Evolutionary conservation across 2,113 vertebrate species (phyloP).

Genomic region (Zosterops borbonicus): DNA sequence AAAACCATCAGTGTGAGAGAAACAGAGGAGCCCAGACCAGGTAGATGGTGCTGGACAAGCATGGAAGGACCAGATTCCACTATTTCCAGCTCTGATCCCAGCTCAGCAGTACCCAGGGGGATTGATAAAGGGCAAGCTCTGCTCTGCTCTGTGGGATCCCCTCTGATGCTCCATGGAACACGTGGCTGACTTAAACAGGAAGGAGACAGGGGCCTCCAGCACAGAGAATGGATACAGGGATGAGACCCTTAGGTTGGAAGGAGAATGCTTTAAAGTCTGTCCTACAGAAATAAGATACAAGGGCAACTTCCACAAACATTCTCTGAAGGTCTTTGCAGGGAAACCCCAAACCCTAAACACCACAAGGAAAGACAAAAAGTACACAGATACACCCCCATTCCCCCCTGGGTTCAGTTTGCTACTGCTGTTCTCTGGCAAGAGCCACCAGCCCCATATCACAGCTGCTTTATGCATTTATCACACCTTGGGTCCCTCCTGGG

Average conservation of each 20-base stretch:
- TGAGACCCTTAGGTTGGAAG: not conserved
- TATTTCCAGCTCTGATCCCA: not conserved
- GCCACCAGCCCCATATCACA: not conserved
- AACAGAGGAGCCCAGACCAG: not conserved
- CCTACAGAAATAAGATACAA: not conserved
- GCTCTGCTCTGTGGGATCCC: not conserved
- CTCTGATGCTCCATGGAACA: not conserved
- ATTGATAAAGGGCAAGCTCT: not conserved
- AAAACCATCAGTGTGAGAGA: not conserved
- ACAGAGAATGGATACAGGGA: not conserved
- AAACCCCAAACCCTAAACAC: not conserved
- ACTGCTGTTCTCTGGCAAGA: not conserved
- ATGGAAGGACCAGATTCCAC: not conserved
- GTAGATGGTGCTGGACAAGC: not conserved
- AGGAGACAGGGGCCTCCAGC: not conserved
- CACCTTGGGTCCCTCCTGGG: conserved; percentile 86
- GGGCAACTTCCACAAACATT: not conserved
- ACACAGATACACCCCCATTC: not conserved
- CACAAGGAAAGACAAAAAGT: not conserved
- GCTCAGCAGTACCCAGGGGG: not conserved
- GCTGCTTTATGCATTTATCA: not conserved
- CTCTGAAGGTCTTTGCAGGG: not conserved
- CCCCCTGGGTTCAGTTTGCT: not conserved
- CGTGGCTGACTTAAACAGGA: not conserved
- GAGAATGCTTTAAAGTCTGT: not conserved